Conservation (phyloP, 2,113 vertebrate species). For the Scolopax mira region DNA sequence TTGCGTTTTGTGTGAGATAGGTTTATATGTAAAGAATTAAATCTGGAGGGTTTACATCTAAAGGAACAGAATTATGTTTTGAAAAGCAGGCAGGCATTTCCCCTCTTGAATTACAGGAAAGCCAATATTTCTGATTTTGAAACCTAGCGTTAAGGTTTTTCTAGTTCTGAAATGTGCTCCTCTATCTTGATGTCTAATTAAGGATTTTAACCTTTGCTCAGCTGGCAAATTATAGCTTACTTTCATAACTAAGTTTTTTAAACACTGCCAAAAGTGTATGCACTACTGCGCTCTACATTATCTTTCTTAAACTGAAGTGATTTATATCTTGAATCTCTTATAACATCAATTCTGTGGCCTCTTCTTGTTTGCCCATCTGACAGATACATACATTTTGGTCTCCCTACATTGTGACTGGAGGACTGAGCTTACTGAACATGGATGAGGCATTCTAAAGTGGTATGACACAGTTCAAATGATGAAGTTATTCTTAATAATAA, state of each 20-base stretch:
- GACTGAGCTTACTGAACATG: too few relatives aligned
- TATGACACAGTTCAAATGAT: not conserved
- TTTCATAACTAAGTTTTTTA: not conserved
- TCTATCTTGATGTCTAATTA: not conserved
- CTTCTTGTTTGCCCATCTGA: not conserved
- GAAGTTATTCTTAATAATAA: not conserved
- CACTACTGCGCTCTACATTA: not conserved
- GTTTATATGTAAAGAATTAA: not conserved
- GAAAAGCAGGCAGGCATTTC: not conserved
- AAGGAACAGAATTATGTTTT: not conserved
- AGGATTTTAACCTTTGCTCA: not conserved
- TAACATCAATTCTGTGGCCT: not conserved
- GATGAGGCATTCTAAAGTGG: not conserved
- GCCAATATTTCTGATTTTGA: not conserved
- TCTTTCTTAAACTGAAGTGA: not conserved
- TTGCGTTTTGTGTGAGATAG: not conserved
- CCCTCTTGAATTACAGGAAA: not conserved
- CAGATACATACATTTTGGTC: not conserved
- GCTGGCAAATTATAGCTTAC: not conserved
- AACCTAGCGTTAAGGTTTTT: not conserved
- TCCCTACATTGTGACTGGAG: not conserved
- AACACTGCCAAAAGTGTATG: not conserved
- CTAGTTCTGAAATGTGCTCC: not conserved
- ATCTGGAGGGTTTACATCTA: not conserved
- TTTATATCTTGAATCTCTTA: not conserved